These are phyloP conservation scores for Hemicrepidius hirtus DNA, from an alignment of 2,888 invertebrate species.

Conservation along the genomic window DNA sequence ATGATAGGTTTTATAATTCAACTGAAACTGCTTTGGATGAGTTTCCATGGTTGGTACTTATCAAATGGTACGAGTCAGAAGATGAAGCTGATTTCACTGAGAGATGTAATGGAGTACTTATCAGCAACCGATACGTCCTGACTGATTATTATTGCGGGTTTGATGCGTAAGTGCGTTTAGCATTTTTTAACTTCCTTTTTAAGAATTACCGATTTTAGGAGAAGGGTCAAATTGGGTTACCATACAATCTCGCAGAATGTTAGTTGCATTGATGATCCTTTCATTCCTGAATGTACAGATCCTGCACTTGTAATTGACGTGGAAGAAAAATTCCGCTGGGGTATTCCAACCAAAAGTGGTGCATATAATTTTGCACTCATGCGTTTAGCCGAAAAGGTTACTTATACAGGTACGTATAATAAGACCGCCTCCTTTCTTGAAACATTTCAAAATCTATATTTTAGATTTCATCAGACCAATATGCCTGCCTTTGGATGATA, in stretches of 20 bases:
- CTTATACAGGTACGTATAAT: conserved; percentile 40
- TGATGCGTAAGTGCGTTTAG: conserved; percentile 33
- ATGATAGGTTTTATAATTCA: conserved; percentile 23
- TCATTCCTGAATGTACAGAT: conserved; percentile 24
- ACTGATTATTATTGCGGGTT: conserved; percentile 42
- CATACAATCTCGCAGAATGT: conserved; percentile 22
- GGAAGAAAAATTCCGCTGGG: conserved; percentile 28
- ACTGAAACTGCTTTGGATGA: conserved; percentile 32
- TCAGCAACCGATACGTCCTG: conserved; percentile 40
- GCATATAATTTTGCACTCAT: conserved; percentile 32
- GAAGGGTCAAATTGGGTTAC: conserved; percentile 29
- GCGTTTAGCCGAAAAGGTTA: conserved; percentile 21
- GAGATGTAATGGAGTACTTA: conserved; percentile 38
- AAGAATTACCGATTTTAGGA: too few species aligned
- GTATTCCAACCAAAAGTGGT: conserved; percentile 17
- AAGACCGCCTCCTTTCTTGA: too few species aligned
- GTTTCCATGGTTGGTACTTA: conserved; percentile 44
- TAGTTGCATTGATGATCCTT: conserved; percentile 12
- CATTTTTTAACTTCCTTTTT: too few species aligned
- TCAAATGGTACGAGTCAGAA: conserved; percentile 14
- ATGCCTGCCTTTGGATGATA: conserved; percentile 32
- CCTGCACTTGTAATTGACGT: conserved; percentile 6
- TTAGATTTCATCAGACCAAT: conserved; percentile 45
- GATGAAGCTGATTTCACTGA: conserved; percentile 33
- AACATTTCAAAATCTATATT: not conserved